Base-by-base conservation (phyloP, 2,888 invertebrate genomes). In the Spodoptera littoralis region DNA sequence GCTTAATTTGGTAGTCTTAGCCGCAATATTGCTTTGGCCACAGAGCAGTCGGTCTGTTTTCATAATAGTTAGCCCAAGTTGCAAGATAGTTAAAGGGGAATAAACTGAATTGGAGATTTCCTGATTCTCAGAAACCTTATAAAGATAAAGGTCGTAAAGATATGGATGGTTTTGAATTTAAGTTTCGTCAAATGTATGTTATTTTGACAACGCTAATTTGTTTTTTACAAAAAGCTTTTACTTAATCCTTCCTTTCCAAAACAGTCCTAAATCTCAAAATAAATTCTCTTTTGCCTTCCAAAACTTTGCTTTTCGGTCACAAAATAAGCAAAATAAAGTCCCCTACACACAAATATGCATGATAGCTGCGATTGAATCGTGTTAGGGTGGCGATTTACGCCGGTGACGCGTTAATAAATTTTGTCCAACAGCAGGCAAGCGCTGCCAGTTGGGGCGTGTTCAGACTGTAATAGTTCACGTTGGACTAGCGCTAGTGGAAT, bases 341-440 rank as follows among this genome's bases (percentile, higher is more conserved):
- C 0, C 36, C 13, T 49, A 60, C 42, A 60, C 41, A 50, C 45
- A 58, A 64, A 55, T 59, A 55, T 68, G 64, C 60, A 61, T 61
- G 65, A 65, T 68, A 58, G 51, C 43, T 50, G 55, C 71, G 76
- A 79, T 76, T 73, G 68, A 78, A 74, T 74, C 68, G 60, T 57
- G 65, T 74, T 70, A 72, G 71, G 68, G 70, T 60, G 63, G 70
- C 71, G 71, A 80, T 79, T 78, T 80, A 80, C 71, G 73, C 27
- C 59, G 42, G 65, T 68, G 65, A 73, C 68, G 62, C 71, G 71
- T 61, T 78, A 73, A 78, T 80, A 80, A 73, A 80, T 80, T 72
- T 77, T 4, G 56, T 44, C 68, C 51, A 69, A 49, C 63, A 51
- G 58, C 50, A 65, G 62, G 62, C 68, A 46, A 59, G 46, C 47